These are phyloP conservation scores for Acanthacorydalis orientalis DNA, from an alignment of 2,888 invertebrate species.

Conservation along the genomic window DNA sequence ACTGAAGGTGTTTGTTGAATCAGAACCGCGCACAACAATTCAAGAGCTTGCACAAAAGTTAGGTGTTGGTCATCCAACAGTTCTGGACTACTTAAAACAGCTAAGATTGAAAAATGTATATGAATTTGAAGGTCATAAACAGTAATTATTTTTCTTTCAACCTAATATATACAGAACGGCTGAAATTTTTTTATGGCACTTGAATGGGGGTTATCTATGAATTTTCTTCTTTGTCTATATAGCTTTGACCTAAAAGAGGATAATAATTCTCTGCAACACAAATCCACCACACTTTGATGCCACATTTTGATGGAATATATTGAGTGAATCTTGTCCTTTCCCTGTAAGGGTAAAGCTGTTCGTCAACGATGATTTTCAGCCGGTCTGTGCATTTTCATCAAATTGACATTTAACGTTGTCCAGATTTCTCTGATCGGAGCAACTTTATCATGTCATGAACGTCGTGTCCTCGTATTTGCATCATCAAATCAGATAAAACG, in stretches of 20 bases:
- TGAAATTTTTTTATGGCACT: not conserved
- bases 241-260: constrained; percentile 12
- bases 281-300: constrained; percentile 16
- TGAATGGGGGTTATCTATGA: not conserved
- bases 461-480: constrained; percentile 12
- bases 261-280: constrained; percentile 14
- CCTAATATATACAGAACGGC: no score
- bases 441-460: constrained; percentile 14
- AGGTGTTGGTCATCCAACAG: no score
- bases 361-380: constrained; percentile 15
- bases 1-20: no score
- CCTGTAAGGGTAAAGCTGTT: constrained; percentile 16
- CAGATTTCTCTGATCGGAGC: constrained; percentile 15
- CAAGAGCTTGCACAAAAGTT: no score
- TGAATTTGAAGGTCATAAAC: no score
- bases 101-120: no score
- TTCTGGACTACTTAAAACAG: no score
- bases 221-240: constrained; percentile 12
- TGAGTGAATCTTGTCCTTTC: constrained; percentile 15
- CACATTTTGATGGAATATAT: constrained; percentile 15
- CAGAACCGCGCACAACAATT: no score
- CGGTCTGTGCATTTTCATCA: constrained; percentile 14
- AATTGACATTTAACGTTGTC: constrained; percentile 17
- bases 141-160: no score
- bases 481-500: constrained; percentile 17